Evolutionary conservation across 2,888 invertebrate genomes (phyloP).

Genomic region (Neocrepidodera transversa): DNA sequence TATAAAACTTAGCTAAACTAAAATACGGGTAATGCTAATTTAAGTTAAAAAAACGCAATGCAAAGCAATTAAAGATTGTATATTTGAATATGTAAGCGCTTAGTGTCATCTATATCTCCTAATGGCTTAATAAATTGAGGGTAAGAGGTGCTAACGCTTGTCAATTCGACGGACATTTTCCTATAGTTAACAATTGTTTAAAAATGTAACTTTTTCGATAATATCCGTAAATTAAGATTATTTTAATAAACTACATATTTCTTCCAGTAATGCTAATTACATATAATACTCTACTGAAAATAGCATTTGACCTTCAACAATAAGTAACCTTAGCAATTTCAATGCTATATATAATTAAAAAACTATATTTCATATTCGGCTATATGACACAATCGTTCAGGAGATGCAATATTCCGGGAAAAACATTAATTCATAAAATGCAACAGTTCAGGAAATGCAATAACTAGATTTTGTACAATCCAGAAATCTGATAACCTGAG

Average conservation of each 20-base stretch:
- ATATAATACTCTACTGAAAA: slow-evolving; percentile 7
- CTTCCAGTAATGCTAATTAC: slow-evolving; percentile 37
- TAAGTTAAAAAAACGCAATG: slow-evolving; percentile 18
- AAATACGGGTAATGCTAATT: slow-evolving; percentile 33
- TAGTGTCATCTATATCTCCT: slow-evolving; percentile 60
- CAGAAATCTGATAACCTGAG: too few relatives aligned
- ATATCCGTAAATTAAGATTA: slow-evolving; percentile 50
- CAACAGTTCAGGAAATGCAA: too few relatives aligned
- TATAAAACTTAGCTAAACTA: slow-evolving; percentile 31
- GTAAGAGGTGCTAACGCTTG: slow-evolving; percentile 35
- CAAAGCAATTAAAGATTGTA: slow-evolving; percentile 25
- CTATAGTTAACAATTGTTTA: slow-evolving; percentile 46
- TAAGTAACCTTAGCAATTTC: slow-evolving; percentile 9
- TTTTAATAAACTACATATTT: slow-evolving; percentile 50
- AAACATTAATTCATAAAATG: too few relatives aligned
- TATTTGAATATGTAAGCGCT: slow-evolving; percentile 38
- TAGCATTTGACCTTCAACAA: slow-evolving; percentile 1
- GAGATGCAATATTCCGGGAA: too few relatives aligned
- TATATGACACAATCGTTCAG: too few relatives aligned
- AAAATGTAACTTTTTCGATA: slow-evolving; percentile 50
- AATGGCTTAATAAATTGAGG: slow-evolving; percentile 49
- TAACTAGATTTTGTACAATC: too few relatives aligned
- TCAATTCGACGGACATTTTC: slow-evolving; percentile 35
- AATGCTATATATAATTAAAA: too few relatives aligned
- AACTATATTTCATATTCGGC: too few relatives aligned